phyloP scores from a whole-genome alignment of 2,888 invertebrate genomes.

The Orthosia gracilis region DNA sequence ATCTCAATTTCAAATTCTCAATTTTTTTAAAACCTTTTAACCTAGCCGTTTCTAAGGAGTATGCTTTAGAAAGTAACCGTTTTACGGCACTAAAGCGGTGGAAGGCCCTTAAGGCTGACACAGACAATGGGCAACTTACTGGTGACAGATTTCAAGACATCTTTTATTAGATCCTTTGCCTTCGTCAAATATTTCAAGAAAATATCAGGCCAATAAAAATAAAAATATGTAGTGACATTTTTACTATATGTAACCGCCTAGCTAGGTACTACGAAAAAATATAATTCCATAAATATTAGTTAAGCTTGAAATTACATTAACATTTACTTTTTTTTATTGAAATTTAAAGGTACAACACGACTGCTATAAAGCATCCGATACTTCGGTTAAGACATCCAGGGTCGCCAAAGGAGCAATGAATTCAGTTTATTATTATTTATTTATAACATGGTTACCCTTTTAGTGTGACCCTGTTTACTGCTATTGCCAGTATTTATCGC shows the following conservation, averaged over 20 bases:
- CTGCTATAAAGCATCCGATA: neutral
- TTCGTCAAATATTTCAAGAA: neutral
- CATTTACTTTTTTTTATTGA: too few relatives aligned
- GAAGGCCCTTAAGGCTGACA: neutral
- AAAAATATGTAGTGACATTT: too few relatives aligned
- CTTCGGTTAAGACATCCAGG: too few relatives aligned
- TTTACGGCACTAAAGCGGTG: too few relatives aligned
- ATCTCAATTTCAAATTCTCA: too few relatives aligned
- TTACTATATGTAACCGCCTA: neutral
- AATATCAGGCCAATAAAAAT: too few relatives aligned
- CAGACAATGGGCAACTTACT: neutral
- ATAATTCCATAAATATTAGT: too few relatives aligned
- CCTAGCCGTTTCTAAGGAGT: too few relatives aligned
- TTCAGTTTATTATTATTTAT: slow-evolving; percentile 35
- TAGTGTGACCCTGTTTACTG: slow-evolving; percentile 13
- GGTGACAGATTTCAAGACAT: neutral
- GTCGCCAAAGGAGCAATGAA: slow-evolving; percentile 20
- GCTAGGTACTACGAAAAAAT: too few relatives aligned
- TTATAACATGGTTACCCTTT: slow-evolving; percentile 18
- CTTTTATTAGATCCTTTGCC: neutral
- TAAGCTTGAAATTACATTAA: too few relatives aligned
- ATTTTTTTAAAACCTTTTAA: too few relatives aligned
- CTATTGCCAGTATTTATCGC: slow-evolving; percentile 15
- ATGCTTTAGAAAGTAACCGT: too few relatives aligned
- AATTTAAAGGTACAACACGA: neutral